Evolutionary conservation across 2,113 vertebrate genomes (phyloP), one percentile per base, ranked within the genome.

Genomic region (Ictidomys tridecemlineatus): DNA sequence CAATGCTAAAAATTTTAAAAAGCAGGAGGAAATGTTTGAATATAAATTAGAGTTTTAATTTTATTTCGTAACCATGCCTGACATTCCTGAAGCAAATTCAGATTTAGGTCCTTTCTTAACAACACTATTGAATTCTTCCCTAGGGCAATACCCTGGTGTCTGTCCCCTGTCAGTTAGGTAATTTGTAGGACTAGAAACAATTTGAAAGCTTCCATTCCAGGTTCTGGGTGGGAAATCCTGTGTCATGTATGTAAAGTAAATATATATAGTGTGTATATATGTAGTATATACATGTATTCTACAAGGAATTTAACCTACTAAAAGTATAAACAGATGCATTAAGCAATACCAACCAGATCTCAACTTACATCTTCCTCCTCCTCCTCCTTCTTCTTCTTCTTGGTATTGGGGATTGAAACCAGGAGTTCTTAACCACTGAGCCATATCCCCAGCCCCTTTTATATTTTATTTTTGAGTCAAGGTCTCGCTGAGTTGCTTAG

Each of bases 31-130:
- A 63, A 11, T 53, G 18, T 88, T 93, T 82, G 45, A 69, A 95
- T 94, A 53, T 67, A 93, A 91, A 92, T 85, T 87, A 30, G 61
- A 72, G 30, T 37, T 88, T 95, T 91, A 22, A 39, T 61, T 97
- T 88, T 78, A 42, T 87, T 86, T 95, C 53, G 45, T 61, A 67
- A 65, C 63, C 32, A 34, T 89, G 63, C 5, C 72, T 87, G 45
- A 3, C 63, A 58, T 93, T 92, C 39, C 20, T 34, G 63, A 2
- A 72, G 39, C 65, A 95, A 77, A 82, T 63, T 94, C 20, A 85
- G 82, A 88, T 73, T 93, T 88, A 93, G 45, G 37, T 4, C 34
- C 61, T 89, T 1, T 78, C 61, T 76, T 95, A 56, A 93, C 84
- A 92, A 77, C 7, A 28, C 76, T 65, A 17, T 86, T 94, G 65